Evolutionary conservation across 92 coral and sea anemone species (phyloP).

Genomic region (Epizoanthus stellaris): DNA sequence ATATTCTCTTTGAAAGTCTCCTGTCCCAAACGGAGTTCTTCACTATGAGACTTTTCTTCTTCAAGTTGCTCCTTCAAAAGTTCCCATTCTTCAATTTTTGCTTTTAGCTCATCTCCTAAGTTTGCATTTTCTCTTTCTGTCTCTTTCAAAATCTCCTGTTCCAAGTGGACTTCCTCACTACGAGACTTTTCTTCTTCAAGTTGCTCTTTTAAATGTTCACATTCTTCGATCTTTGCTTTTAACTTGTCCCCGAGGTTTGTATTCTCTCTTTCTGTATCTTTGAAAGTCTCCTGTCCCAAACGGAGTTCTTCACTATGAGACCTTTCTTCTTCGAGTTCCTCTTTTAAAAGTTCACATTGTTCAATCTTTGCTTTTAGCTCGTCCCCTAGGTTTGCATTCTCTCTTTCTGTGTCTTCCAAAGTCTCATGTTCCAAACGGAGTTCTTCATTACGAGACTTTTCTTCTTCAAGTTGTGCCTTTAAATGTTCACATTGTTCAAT

Average conservation of each 20-base stretch:
- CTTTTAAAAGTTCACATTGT: conserved; percentile 14
- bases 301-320: too few species aligned
- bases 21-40: conserved; percentile 25
- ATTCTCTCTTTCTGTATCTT: neutral
- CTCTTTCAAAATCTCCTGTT: conserved; percentile 19
- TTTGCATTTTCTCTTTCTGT: neutral
- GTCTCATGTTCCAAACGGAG: conserved; percentile 4
- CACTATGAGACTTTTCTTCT: conserved; percentile 4
- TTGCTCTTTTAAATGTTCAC: neutral
- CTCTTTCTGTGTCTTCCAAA: conserved; percentile 49
- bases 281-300: neutral
- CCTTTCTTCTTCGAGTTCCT: neutral
- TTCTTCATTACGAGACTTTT: neutral
- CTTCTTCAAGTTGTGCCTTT: neutral
- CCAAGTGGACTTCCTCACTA: neutral
- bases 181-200: conserved; percentile 35
- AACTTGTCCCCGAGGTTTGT: neutral
- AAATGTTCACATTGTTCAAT: conserved; percentile 27
- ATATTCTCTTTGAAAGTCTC: conserved; percentile 1
- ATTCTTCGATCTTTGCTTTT: neutral
- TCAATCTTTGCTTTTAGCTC: conserved; percentile 13
- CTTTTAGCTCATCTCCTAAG: conserved; percentile 9
- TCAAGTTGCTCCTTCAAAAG: conserved; percentile 28
- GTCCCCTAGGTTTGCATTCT: conserved; percentile 30
- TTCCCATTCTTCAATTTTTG: conserved; percentile 6